Conservation (phyloP, 2,888 invertebrate species). For the Chrysodeixis includens region DNA sequence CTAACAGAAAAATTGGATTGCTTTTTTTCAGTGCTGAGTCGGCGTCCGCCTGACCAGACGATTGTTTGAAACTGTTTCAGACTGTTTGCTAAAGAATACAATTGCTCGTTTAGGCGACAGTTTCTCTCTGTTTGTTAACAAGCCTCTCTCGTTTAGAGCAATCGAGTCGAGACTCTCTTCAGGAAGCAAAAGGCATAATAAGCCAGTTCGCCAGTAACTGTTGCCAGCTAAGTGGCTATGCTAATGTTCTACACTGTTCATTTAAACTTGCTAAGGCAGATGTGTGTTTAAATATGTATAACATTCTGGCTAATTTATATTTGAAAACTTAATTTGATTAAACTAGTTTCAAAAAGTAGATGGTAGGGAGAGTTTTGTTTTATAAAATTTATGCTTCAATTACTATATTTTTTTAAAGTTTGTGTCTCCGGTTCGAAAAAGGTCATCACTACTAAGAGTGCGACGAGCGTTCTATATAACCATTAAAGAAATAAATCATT, state of each 20-base stretch:
- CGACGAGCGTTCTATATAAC: too few species aligned
- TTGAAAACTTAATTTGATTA: neutral
- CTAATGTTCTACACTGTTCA: constrained; percentile 17
- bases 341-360: too few species aligned
- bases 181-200: constrained; percentile 59
- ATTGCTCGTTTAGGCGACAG: constrained; percentile 59
- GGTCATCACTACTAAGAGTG: too few species aligned
- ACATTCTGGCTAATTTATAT: neutral
- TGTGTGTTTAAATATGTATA: constrained; percentile 5
- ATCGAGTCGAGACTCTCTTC: constrained; percentile 69
- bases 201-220: constrained; percentile 44
- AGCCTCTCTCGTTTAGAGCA: constrained; percentile 65
- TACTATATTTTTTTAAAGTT: too few species aligned
- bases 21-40: constrained; percentile 36
- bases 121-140: constrained; percentile 62
- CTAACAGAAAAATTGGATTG: constrained; percentile 43
- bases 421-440: too few species aligned
- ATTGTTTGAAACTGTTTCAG: constrained; percentile 33
- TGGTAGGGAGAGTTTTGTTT: too few species aligned
- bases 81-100: constrained; percentile 56
- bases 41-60: constrained; percentile 40
- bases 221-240: constrained; percentile 23
- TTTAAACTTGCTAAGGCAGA: constrained; percentile 22
- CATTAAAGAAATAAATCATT: too few species aligned
- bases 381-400: too few species aligned